Percentiles rank a stretch among this genome's conserved stretches.
phyloP scores from a whole-genome alignment of 2,797 vertebrate genomes.

The Geotrypetes seraphini region DNA sequence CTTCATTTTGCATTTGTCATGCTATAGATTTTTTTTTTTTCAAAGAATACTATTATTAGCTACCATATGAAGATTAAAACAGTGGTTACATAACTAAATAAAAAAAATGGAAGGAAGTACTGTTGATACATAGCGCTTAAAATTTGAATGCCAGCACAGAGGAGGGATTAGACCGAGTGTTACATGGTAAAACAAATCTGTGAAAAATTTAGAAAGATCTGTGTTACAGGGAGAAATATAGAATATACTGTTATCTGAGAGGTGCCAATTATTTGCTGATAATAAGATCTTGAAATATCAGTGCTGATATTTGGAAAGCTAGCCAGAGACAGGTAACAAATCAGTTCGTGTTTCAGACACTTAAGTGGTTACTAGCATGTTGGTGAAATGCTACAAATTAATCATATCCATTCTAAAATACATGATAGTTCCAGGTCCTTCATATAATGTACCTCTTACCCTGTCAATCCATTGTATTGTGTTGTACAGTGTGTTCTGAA shows the following conservation, averaged over 20 bases:
- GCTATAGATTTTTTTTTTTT: too few relatives aligned
- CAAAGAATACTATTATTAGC: too few relatives aligned
- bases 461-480: slow-evolving; percentile 25
- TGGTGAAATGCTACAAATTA: slow-evolving; percentile 42
- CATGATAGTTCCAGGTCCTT: slow-evolving; percentile 34
- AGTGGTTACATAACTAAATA: too few relatives aligned
- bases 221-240: slow-evolving; percentile 12
- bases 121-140: too few relatives aligned
- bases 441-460: slow-evolving; percentile 23
- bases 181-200: too few relatives aligned
- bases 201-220: slow-evolving; percentile 12
- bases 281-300: slow-evolving; percentile 11
- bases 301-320: too few relatives aligned
- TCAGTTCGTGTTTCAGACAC: slow-evolving; percentile 22
- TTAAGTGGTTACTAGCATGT: slow-evolving; percentile 31
- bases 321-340: slow-evolving; percentile 26
- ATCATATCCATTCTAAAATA: slow-evolving; percentile 28
- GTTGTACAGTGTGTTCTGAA: slow-evolving; percentile 33
- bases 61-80: too few relatives aligned
- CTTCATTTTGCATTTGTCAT: too few relatives aligned
- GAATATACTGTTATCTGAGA: slow-evolving; percentile 13
- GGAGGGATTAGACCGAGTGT: too few relatives aligned
- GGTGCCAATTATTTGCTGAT: slow-evolving; percentile 24
- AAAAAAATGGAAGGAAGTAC: too few relatives aligned
- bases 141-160: too few relatives aligned